Evolutionary conservation across 2,797 vertebrate species (phyloP).

Genomic region (Galago senegalensis): DNA sequence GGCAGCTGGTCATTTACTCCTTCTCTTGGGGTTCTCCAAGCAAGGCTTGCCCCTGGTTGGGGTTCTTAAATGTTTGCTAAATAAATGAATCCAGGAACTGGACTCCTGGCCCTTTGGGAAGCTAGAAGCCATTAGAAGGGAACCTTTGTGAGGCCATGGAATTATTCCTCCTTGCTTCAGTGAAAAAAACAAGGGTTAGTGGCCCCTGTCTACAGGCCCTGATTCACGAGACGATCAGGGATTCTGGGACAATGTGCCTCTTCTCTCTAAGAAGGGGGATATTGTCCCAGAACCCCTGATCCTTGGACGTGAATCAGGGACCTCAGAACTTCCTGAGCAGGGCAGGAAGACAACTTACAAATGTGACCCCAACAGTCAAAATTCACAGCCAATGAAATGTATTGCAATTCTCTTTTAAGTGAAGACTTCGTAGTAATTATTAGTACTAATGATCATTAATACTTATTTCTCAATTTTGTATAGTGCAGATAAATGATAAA

Average conservation of each 20-base stretch:
- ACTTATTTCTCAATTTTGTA: not conserved
- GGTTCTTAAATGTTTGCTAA: not conserved
- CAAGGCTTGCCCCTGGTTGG: not conserved
- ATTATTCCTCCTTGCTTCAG: not conserved
- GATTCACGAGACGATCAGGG: not conserved
- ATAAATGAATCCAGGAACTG: not conserved
- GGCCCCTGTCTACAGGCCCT: not conserved
- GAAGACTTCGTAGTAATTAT: not conserved
- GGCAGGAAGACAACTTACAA: not conserved
- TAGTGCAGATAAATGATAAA: not conserved
- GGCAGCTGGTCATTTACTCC: too few species aligned
- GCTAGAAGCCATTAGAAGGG: not conserved
- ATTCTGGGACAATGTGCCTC: too few species aligned
- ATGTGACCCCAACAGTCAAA: not conserved
- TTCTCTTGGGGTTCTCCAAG: not conserved
- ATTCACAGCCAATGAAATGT: not conserved
- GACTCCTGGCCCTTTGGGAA: not conserved
- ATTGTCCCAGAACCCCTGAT: too few species aligned
- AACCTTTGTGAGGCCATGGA: not conserved
- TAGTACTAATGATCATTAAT: not conserved
- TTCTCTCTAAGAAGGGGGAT: not conserved
- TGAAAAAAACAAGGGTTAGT: not conserved
- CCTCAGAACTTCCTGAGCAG: fast-evolving
- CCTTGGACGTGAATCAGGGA: too few species aligned
- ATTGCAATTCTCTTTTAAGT: not conserved